phyloP scores from a whole-genome alignment of 2,113 vertebrate genomes.

The Heterotilapia buettikoferi region DNA sequence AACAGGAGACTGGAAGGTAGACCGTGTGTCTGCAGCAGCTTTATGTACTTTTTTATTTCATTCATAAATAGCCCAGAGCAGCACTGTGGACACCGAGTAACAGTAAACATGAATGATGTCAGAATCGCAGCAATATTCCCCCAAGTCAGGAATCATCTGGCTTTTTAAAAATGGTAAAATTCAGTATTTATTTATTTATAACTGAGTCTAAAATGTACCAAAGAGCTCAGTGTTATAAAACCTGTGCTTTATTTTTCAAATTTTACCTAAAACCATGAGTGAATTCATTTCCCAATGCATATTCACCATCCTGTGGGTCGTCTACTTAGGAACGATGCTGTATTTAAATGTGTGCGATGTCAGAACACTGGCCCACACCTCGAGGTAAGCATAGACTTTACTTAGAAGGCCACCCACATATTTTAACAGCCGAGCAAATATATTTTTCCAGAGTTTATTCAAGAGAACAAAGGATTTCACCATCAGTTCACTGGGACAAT shows the following conservation, averaged over 20 bases:
- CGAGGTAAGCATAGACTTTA: background rate
- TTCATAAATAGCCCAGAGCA: background rate
- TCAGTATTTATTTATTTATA: background rate
- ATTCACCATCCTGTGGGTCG: background rate
- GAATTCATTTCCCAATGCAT: background rate
- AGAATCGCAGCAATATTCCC: background rate
- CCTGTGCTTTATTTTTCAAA: fast-evolving
- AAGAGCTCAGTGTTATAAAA: background rate
- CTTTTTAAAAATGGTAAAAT: background rate
- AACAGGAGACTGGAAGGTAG: background rate
- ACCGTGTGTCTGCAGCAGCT: background rate
- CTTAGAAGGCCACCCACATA: background rate
- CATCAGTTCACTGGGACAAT: background rate
- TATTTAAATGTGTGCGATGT: background rate
- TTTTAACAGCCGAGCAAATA: background rate
- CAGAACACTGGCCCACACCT: background rate
- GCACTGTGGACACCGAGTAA: background rate
- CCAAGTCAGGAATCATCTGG: background rate
- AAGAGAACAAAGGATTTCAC: background rate
- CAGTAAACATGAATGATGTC: background rate
- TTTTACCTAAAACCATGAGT: background rate
- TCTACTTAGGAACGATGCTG: background rate
- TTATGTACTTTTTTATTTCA: background rate
- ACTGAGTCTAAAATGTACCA: fast-evolving
- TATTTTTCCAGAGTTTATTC: background rate